These are phyloP conservation scores for Drosophila neoperkinsi DNA, from an alignment of 2,888 invertebrate genomes.

Conservation along the genomic window DNA sequence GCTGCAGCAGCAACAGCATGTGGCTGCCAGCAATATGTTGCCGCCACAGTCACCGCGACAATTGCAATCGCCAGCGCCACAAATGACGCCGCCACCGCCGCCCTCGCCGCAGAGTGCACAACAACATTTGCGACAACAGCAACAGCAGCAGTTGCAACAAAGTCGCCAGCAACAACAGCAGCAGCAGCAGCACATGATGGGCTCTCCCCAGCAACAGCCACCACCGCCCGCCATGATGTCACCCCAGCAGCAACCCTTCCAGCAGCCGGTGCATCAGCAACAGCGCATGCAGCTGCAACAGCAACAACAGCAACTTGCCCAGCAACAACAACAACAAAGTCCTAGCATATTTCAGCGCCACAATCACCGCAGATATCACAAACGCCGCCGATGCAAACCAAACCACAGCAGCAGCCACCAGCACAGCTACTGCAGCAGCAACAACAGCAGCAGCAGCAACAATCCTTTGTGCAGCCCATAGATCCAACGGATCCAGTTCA, in stretches of 20 bases:
- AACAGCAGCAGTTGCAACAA: constrained; percentile 66
- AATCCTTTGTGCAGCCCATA: constrained; percentile 80
- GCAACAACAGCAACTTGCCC: constrained; percentile 62
- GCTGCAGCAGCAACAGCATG: constrained; percentile 72
- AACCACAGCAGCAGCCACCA: constrained; percentile 69
- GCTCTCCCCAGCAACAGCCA: constrained; percentile 66
- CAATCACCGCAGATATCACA: constrained; percentile 81
- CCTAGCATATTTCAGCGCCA: constrained; percentile 80
- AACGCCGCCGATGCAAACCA: constrained; percentile 75
- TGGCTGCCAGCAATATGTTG: constrained; percentile 76
- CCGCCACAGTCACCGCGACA: constrained; percentile 84
- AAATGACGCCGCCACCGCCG: constrained; percentile 85
- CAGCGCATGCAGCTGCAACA: constrained; percentile 78
- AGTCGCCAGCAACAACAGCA: constrained; percentile 72
- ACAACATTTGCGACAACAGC: constrained; percentile 83
- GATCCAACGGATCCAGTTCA: constrained; percentile 85
- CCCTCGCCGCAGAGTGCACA: constrained; percentile 82
- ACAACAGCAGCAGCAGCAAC: constrained; percentile 69
- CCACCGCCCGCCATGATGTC: constrained; percentile 66
- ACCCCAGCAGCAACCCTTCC: constrained; percentile 75
- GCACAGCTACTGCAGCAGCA: constrained; percentile 71
- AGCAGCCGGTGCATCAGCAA: constrained; percentile 82
- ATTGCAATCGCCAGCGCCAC: constrained; percentile 84
- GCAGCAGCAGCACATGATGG: constrained; percentile 71
- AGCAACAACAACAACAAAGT: constrained; percentile 81